These are phyloP conservation scores for Drosophila funebris DNA, from an alignment of 1,140 invertebrate genomes.

Conservation along the genomic window DNA sequence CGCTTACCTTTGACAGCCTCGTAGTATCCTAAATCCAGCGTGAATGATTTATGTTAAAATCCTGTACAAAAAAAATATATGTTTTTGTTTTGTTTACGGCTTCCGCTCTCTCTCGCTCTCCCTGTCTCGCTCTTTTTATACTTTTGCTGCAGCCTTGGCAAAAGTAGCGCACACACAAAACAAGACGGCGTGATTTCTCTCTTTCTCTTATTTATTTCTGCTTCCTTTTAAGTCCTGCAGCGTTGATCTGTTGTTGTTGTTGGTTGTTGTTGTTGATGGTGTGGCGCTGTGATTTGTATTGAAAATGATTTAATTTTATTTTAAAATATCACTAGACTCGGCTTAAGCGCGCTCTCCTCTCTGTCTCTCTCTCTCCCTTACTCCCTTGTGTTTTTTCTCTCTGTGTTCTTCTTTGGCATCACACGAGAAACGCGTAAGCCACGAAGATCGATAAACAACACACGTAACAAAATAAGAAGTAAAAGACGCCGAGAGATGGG, in stretches of 20 bases:
- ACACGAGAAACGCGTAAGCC: conserved; percentile 59
- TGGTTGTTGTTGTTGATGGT: conserved; percentile 12
- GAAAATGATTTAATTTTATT: conserved; percentile 28
- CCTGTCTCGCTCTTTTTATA: conserved; percentile 15
- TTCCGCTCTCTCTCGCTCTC: conserved; percentile 18
- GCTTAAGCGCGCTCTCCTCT: background rate
- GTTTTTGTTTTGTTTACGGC: conserved; percentile 44
- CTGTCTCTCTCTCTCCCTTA: background rate
- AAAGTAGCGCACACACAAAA: conserved; percentile 22
- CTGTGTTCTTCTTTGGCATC: conserved; percentile 26
- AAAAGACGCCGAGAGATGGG: conserved; percentile 36
- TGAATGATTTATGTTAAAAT: conserved; percentile 80
- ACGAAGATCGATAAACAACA: conserved; percentile 70
- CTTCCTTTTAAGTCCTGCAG: conserved; percentile 25
- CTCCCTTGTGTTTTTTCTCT: background rate
- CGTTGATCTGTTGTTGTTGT: conserved; percentile 17
- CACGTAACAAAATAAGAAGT: conserved; percentile 57
- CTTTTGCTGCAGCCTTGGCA: background rate
- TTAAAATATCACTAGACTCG: conserved; percentile 13
- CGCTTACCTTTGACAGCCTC: conserved; percentile 82
- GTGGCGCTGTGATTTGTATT: conserved; percentile 38
- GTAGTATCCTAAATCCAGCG: conserved; percentile 84
- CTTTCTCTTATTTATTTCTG: conserved; percentile 26
- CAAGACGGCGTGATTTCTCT: conserved; percentile 53
- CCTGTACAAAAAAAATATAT: conserved; percentile 49